Evolutionary conservation across 2,797 vertebrate genomes (phyloP).

Genomic region (Picus viridis): DNA sequence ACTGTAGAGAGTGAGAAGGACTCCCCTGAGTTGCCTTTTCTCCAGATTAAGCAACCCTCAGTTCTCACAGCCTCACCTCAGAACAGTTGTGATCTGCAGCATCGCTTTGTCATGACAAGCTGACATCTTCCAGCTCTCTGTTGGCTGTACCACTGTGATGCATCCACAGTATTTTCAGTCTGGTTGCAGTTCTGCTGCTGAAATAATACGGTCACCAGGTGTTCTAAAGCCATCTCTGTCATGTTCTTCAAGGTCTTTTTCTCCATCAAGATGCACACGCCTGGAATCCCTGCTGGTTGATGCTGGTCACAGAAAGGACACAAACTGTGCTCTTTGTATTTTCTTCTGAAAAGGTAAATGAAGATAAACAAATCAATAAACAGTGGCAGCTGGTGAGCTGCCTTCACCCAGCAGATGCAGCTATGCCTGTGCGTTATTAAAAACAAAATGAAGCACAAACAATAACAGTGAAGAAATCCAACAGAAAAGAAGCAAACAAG

Average conservation of each 20-base stretch:
- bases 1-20: too few relatives aligned
- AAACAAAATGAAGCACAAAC: neutral
- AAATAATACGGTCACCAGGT: neutral
- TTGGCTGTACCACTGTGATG: neutral
- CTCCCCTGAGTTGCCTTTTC: too few relatives aligned
- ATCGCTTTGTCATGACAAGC: neutral
- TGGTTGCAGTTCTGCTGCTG: neutral
- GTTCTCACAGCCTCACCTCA: too few relatives aligned
- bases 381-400: conserved; percentile 51
- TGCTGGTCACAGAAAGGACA: conserved; percentile 1
- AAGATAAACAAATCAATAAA: conserved; percentile 53
- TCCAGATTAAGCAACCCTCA: too few relatives aligned
- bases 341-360: conserved; percentile 34
- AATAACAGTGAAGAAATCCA: neutral
- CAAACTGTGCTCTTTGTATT: neutral
- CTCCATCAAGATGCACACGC: neutral
- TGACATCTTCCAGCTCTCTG: neutral
- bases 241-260: conserved; percentile 23
- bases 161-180: neutral
- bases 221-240: neutral
- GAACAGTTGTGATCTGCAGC: too few relatives aligned
- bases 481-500: neutral
- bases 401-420: neutral
- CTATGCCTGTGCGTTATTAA: neutral
- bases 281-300: neutral